A percentile compares a stretch with the other conserved stretches of the same genome.
Evolutionary conservation across 2,113 vertebrate species (phyloP).

Genomic region (Columba livia): DNA sequence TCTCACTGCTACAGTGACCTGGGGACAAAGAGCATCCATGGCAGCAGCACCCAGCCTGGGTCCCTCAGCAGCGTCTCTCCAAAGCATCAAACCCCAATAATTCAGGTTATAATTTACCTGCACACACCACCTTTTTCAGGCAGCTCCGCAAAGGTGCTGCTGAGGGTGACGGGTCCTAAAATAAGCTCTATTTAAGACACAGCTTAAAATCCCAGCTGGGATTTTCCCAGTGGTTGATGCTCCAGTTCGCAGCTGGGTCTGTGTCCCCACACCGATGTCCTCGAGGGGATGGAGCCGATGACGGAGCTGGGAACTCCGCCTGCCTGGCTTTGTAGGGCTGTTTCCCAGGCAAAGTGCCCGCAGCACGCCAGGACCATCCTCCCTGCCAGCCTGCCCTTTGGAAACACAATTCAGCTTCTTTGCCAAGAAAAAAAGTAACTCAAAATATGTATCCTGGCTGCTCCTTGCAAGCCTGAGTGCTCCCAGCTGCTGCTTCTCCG

Average conservation of each 20-base stretch:
- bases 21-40: fast-evolving
- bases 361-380: not conserved
- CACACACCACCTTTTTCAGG: not conserved
- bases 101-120: fast-evolving
- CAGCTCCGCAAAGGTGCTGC: not conserved
- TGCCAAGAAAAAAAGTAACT: not conserved
- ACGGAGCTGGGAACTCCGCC: not conserved
- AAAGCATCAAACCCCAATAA: not conserved
- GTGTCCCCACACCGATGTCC: not conserved
- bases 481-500: not conserved
- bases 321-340: not conserved
- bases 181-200: not conserved
- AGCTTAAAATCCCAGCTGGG: not conserved
- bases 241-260: not conserved
- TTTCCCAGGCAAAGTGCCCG: not conserved
- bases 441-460: not conserved
- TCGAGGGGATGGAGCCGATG: not conserved
- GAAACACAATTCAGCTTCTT: not conserved
- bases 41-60: not conserved
- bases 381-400: not conserved
- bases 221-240: not conserved
- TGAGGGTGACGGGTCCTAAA: not conserved
- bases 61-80: fast-evolving
- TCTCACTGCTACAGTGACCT: not conserved
- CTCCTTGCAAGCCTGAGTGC: not conserved